Evolutionary conservation across 2,113 vertebrate species (phyloP), one percentile per base, ranked within the genome.

Genomic region (Sebastes fasciatus): DNA sequence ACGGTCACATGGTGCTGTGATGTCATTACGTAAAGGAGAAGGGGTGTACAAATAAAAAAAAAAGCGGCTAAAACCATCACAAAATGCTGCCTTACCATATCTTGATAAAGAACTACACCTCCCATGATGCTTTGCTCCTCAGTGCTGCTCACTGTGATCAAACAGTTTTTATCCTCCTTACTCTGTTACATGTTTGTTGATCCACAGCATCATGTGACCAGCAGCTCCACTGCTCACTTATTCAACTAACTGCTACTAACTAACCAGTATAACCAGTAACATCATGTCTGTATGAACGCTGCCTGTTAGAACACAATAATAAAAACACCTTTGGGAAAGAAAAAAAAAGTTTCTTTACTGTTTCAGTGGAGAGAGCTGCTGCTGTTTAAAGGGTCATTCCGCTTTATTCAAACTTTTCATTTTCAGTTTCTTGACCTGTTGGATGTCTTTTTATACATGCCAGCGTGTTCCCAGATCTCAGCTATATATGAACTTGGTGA

Each of bases 121-220:
- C 75, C 73, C 60, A 75, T 45, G 13, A 17, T 81, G 69, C 79
- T 79, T 85, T 88, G 54, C 78, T 60, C 19, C 54, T 69, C 52
- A 26, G 52, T 69, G 12, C 57, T 11, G 26, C 17, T 64, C 17
- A 13, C 48, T 77, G 34, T 61, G 14, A 72, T 58, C 10, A 51
- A 8, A 61, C 13, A 0, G 2, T 40, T 74, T 57, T 60, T 17
- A 11, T 21, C 48, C 10, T 58, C 40, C n/a, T 57, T 19, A 11
- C 23, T 68, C 26, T 52, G 12, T 58, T 46, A 60, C 43, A 60
- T 2, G 45, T 52, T 26, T 58, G 6, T 64, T 42, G 42, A 64
- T 40, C 57, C n/a, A 72, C 61, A 13, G 34, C 71, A 21, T 58
- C 10, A 51, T 63, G 70, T 85, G 58, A 77, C 74, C 60, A 74